Conservation (phyloP, 2,797 vertebrate species). For the Mareca strepera region DNA sequence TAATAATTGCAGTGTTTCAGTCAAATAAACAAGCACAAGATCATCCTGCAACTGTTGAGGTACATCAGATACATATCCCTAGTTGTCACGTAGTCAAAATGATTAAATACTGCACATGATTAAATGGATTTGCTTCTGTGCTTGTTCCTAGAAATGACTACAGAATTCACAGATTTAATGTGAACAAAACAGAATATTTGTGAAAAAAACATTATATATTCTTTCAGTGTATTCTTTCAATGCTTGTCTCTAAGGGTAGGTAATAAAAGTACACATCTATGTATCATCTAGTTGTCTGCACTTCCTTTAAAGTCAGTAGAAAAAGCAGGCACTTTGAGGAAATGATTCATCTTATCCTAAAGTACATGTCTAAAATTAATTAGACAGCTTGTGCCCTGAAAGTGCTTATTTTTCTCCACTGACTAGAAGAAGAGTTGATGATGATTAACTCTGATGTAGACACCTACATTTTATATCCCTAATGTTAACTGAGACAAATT, state of each 20-base stretch:
- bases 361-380: constrained; percentile 27
- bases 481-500: not conserved
- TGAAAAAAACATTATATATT: not conserved
- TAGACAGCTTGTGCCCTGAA: constrained; percentile 30
- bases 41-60: not conserved
- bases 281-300: not conserved
- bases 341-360: constrained; percentile 36
- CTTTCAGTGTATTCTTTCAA: not conserved
- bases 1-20: not conserved
- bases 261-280: not conserved
- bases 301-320: not conserved
- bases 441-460: not conserved
- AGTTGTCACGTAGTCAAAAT: not conserved
- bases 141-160: not conserved
- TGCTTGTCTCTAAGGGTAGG: not conserved
- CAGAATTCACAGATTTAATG: not conserved
- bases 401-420: not conserved
- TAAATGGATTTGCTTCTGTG: not conserved
- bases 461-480: not conserved
- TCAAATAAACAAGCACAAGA: not conserved
- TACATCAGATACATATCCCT: not conserved
- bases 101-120: not conserved
- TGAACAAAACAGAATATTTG: not conserved
- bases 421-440: not conserved
- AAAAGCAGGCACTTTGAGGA: not conserved